Percentiles rank a stretch among this genome's conserved stretches.
These are phyloP conservation scores for Pantelozetes paolii DNA, from an alignment of 2,888 invertebrate species.

Conservation along the genomic window DNA sequence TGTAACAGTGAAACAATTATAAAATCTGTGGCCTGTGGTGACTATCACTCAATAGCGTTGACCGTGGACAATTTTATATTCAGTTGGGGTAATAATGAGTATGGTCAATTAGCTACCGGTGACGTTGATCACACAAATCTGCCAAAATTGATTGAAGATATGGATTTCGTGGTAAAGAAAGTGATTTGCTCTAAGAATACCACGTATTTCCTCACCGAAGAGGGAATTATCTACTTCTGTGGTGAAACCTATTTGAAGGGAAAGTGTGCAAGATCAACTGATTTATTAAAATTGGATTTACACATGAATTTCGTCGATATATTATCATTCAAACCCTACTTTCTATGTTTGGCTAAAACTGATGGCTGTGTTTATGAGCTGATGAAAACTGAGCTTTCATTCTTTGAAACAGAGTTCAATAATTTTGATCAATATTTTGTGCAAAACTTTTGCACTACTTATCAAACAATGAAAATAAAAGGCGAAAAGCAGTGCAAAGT, in stretches of 20 bases:
- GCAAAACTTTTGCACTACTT: background rate
- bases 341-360: background rate
- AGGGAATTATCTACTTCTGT: background rate
- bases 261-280: background rate
- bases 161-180: background rate
- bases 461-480: background rate
- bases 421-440: conserved; percentile 5
- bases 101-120: background rate
- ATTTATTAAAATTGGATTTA: background rate
- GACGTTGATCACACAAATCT: background rate
- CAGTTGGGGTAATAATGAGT: background rate
- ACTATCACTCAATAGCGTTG: background rate
- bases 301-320: background rate
- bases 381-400: background rate
- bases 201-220: background rate
- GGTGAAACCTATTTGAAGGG: background rate
- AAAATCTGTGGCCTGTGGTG: background rate
- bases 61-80: background rate
- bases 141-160: background rate
- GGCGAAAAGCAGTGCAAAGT: background rate
- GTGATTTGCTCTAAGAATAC: background rate
- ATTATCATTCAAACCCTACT: background rate
- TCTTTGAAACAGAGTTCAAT: background rate
- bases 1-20: too few species aligned
- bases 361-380: background rate